Evolutionary conservation across 2,113 vertebrate genomes (phyloP).

Genomic region (Tangachromis dhanisi): DNA sequence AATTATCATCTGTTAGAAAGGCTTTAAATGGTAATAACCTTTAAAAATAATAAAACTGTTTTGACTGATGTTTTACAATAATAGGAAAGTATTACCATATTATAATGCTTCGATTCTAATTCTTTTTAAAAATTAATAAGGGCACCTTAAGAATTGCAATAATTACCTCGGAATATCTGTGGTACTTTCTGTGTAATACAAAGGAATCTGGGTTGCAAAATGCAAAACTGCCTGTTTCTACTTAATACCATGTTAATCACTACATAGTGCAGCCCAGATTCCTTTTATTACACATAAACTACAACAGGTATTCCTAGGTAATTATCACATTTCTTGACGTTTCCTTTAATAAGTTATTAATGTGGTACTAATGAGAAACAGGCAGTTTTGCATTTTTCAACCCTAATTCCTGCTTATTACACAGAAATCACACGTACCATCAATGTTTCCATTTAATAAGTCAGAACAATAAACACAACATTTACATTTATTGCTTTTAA

Average conservation of each 20-base stretch:
- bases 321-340: not conserved
- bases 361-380: not conserved
- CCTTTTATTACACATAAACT: not conserved
- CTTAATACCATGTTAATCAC: not conserved
- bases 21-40: not conserved
- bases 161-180: not conserved
- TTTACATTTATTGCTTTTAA: not conserved
- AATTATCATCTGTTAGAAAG: not conserved
- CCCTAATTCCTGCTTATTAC: not conserved
- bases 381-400: not conserved
- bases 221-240: not conserved
- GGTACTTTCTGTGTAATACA: not conserved
- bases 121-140: not conserved
- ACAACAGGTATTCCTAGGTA: not conserved
- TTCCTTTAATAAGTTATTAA: not conserved
- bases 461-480: not conserved
- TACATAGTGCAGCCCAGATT: not conserved
- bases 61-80: not conserved
- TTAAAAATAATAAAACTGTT: not conserved
- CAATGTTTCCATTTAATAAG: not conserved
- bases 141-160: not conserved
- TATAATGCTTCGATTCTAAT: not conserved
- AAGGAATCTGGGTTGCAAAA: not conserved
- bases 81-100: not conserved
- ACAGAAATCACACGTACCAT: not conserved